A percentile compares a stretch with the other conserved stretches of the same genome.
These are phyloP conservation scores for Drosophila lacicola DNA, from an alignment of 2,888 invertebrate genomes.

Conservation along the genomic window DNA sequence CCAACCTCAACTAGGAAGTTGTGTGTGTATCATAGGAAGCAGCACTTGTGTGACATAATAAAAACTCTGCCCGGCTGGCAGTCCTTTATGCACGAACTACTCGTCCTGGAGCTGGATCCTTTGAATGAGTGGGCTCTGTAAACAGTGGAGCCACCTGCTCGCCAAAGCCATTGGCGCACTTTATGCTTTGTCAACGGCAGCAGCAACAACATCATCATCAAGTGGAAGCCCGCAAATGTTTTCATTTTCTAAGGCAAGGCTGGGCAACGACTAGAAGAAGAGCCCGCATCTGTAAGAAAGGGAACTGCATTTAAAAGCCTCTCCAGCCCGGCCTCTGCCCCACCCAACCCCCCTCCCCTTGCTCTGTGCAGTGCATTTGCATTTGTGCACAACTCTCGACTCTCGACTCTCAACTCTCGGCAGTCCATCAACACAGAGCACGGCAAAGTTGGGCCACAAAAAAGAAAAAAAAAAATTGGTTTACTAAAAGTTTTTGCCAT, in stretches of 20 bases:
- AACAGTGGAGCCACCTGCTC: constrained; percentile 48
- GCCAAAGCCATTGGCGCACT: constrained; percentile 53
- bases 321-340: constrained; percentile 12
- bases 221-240: constrained; percentile 64
- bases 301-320: constrained; percentile 51
- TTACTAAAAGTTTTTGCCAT: constrained; percentile 58
- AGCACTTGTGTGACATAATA: constrained; percentile 80
- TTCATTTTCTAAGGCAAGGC: constrained; percentile 57
- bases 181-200: constrained; percentile 69
- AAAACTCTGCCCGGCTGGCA: constrained; percentile 55
- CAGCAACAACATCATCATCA: constrained; percentile 42
- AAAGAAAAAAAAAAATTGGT: constrained; percentile 43
- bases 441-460: constrained; percentile 24
- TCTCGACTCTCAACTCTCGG: constrained; percentile 9
- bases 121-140: constrained; percentile 30
- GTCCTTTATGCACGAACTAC: constrained; percentile 32
- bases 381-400: constrained; percentile 29
- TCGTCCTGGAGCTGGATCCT: constrained; percentile 1
- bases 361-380: constrained; percentile 33
- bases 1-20: constrained; percentile 64
- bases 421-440: constrained; percentile 48
- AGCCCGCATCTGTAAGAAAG: constrained; percentile 40
- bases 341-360: neutral
- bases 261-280: constrained; percentile 35
- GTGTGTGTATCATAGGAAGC: constrained; percentile 74